A percentile compares a stretch with the other conserved stretches of the same genome.
Evolutionary conservation across 2,888 invertebrate species (phyloP).

Genomic region (Nephrotoma flavescens): DNA sequence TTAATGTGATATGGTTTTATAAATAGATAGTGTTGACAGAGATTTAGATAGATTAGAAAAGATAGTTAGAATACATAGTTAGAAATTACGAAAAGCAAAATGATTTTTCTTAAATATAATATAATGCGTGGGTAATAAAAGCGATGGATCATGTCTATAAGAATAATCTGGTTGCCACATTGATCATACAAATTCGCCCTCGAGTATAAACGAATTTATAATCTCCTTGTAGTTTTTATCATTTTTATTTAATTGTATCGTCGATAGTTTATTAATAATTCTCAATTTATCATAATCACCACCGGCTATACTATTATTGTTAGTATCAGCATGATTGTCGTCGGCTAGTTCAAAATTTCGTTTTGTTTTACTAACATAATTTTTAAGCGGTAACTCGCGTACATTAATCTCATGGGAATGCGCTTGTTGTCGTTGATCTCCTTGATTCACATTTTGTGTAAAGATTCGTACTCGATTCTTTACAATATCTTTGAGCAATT

Average conservation of each 20-base stretch:
- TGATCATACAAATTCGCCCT: constrained; percentile 13
- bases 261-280: background rate
- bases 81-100: background rate
- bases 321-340: background rate
- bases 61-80: background rate
- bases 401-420: background rate
- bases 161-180: background rate
- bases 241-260: background rate
- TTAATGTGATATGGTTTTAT: background rate
- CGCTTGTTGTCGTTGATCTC: background rate
- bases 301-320: background rate
- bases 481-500: background rate
- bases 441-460: background rate
- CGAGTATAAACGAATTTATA: constrained; percentile 12
- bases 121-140: background rate
- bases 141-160: background rate
- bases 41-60: background rate
- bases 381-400: background rate
- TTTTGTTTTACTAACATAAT: background rate
- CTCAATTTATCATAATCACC: background rate
- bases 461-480: background rate
- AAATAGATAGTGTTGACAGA: background rate
- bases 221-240: background rate
- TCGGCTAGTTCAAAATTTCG: background rate
- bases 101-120: background rate